Percentiles rank a stretch among this genome's conserved stretches.
phyloP scores from a whole-genome alignment of 2,888 invertebrate species.

The Drosophila mimica region DNA sequence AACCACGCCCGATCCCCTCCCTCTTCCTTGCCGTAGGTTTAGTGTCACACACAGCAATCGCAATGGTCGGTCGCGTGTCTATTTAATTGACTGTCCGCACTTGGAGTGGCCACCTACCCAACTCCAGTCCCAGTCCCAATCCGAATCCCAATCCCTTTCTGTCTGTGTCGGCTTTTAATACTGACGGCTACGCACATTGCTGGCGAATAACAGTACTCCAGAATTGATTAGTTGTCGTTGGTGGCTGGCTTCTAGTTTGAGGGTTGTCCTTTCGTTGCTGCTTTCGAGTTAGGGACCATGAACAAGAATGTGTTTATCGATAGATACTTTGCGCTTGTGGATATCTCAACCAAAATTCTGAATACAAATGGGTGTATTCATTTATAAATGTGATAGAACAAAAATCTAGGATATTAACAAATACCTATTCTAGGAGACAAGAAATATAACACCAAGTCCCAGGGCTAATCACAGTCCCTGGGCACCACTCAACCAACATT shows the following conservation, averaged over 20 bases:
- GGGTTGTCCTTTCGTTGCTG: not conserved
- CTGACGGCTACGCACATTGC: conserved; percentile 54
- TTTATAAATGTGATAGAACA: not conserved
- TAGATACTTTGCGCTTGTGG: not conserved
- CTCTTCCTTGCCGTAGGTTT: conserved; percentile 42
- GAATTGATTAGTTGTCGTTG: conserved; percentile 75
- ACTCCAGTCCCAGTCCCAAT: not conserved
- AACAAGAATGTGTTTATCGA: not conserved
- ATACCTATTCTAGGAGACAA: not conserved
- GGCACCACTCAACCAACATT: conserved; percentile 16
- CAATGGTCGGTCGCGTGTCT: conserved; percentile 70
- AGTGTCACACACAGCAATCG: conserved; percentile 68
- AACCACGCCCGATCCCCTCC: not conserved
- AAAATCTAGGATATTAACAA: not conserved
- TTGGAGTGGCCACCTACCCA: conserved; percentile 41
- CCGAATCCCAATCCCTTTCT: conserved; percentile 8
- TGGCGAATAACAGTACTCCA: conserved; percentile 64
- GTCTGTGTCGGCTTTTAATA: conserved; percentile 52
- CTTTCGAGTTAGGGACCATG: not conserved
- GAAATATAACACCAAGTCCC: conserved; percentile 21
- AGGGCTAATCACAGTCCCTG: conserved; percentile 34
- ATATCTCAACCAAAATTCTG: not conserved
- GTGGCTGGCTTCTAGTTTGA: conserved; percentile 1
- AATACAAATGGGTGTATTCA: not conserved
- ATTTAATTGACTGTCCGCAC: conserved; percentile 81